phyloP scores from a whole-genome alignment of 37 sponge, comb jelly and placozoan genomes.

The Cliona cf. orientalis region DNA sequence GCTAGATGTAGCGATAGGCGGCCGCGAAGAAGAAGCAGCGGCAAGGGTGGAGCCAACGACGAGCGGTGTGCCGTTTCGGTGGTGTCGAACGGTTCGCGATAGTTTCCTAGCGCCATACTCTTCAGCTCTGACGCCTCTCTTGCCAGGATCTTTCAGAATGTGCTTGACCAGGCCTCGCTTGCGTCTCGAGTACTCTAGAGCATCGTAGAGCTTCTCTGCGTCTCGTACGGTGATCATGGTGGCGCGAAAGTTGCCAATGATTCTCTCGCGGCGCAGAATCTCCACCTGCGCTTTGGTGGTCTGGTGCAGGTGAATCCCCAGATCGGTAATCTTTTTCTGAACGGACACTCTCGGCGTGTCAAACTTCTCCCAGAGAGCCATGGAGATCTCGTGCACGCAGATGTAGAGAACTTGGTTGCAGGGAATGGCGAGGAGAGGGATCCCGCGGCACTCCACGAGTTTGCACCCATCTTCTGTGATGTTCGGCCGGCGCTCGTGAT shows the following conservation, averaged over 20 bases:
- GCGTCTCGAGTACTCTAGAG: constrained; percentile 10
- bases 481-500: not conserved
- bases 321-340: constrained; percentile 40
- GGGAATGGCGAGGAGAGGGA: constrained; percentile 20
- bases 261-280: constrained; percentile 12
- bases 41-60: too few relatives aligned
- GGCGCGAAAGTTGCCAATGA: constrained; percentile 36
- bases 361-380: constrained; percentile 33
- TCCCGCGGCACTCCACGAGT: constrained; percentile 24
- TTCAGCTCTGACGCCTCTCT: not conserved
- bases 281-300: constrained; percentile 15
- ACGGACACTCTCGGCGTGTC: constrained; percentile 47
- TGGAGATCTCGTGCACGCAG: constrained; percentile 41
- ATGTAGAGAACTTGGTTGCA: not conserved
- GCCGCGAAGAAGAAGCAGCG: too few relatives aligned
- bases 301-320: not conserved
- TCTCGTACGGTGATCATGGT: constrained; percentile 21
- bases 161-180: constrained; percentile 39
- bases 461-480: not conserved
- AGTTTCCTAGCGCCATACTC: constrained; percentile 6
- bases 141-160: not conserved
- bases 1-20: too few relatives aligned
- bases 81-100: not conserved
- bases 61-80: too few relatives aligned
- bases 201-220: constrained; percentile 36